Conservation (phyloP, 2,113 vertebrate species). For the Pygoscelis antarcticus region DNA sequence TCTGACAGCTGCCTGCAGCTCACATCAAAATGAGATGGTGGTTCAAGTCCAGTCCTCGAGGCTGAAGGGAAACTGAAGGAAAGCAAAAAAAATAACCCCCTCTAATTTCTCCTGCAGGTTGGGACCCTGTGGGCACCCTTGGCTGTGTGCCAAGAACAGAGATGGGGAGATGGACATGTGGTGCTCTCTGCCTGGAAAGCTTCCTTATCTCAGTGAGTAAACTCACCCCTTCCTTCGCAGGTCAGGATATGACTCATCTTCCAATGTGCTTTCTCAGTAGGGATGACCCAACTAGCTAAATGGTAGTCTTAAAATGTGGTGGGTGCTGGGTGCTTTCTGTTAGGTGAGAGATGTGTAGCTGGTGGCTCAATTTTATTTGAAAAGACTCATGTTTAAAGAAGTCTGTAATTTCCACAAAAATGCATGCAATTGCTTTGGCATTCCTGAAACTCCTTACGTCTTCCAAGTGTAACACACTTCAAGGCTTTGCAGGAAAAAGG, state of each 20-base stretch:
- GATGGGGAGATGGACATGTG: neutral
- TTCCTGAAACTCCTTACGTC: neutral
- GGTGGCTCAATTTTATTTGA: neutral
- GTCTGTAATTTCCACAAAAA: neutral
- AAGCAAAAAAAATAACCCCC: neutral
- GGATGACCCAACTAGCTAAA: neutral
- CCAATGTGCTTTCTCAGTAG: neutral
- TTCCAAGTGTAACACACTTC: neutral
- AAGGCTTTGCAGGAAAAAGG: neutral
- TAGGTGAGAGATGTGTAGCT: neutral
- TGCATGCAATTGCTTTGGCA: neutral
- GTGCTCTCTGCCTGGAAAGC: neutral
- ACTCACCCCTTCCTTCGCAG: fast-evolving
- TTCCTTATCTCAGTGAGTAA: neutral
- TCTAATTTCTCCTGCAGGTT: neutral
- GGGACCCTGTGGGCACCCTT: neutral
- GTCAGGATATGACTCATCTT: neutral
- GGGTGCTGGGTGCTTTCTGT: neutral
- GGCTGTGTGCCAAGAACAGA: neutral
- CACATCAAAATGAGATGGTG: neutral
- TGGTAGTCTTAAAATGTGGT: neutral
- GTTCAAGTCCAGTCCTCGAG: neutral
- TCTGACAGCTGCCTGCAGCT: neutral
- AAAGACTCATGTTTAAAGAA: neutral
- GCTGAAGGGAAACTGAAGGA: neutral